Evolutionary conservation across 2,888 invertebrate species (phyloP), one percentile per base, ranked within the genome.

Genomic region (Hypolimnas misippus): DNA sequence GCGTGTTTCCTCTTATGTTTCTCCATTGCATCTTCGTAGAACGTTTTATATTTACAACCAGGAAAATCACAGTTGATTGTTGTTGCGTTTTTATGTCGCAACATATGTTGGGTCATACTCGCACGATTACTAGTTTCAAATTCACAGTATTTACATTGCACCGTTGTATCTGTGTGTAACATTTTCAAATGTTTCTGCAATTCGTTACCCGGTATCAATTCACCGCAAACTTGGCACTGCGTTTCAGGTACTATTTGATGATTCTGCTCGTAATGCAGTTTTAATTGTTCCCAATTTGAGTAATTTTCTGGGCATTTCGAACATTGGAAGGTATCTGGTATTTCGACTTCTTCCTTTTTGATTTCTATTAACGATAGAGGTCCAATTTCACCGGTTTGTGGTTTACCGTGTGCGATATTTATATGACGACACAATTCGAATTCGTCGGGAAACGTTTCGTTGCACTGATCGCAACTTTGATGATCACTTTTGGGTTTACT

Each of bases 171-270:
- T 0, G 76, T 78, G 40, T 87, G 86, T 0, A 70, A 64, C 0
- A 19, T 59, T 68, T 89, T 89, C 3, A 91, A 86, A 54, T 92
- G 91, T 53, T 86, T 88, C 14, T 82, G 72, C 38, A 91, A 63
- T 17, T 88, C 86, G 0, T 73, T 77, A 0, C 76, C 76, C 0
- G 79, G 78, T 8, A 92, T 65, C 3, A 90, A 71, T 64, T 85
- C 79, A 0, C 89, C 90, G 25, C 91, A 92, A 0, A 86, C 76
- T 65, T 90, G 90, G 65, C 91, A 91, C 58, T 91, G 91, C 0
- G 83, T 84, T 38, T 85, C 80, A 14, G 78, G 73, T 0, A 77
- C 66, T 19, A 75, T 70, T 21, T 82, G 79, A 64, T 91, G 91
- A 6, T 73, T 82, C 57, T 83, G 79, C 62, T 87, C 87, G 1